Evolutionary conservation across 53 echinoderm and acorn worm species (phyloP).

Genomic region (Luidia sarsii): DNA sequence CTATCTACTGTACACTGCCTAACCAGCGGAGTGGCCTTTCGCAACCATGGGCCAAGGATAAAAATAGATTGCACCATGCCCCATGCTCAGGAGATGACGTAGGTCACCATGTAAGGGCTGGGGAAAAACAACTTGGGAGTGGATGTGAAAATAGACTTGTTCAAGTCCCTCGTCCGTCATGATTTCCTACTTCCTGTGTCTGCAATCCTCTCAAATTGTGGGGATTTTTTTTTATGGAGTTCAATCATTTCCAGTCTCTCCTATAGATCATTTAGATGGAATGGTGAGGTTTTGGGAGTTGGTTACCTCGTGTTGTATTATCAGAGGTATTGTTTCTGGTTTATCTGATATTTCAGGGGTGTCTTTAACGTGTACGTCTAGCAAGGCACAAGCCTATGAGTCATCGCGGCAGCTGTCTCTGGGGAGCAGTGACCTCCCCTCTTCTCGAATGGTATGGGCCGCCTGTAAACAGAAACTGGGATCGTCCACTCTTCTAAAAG

Average conservation of each 20-base stretch:
- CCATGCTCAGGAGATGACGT: background rate
- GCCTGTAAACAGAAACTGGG: too few species aligned
- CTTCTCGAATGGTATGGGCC: too few species aligned
- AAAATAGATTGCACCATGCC: conserved; percentile 32
- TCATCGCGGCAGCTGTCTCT: background rate
- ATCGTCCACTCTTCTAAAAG: too few species aligned
- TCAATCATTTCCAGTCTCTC: background rate
- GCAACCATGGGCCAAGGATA: background rate
- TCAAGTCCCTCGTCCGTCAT: background rate
- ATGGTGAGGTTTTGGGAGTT: background rate
- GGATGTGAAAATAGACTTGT: conserved; percentile 26
- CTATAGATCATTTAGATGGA: background rate
- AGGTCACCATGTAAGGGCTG: background rate
- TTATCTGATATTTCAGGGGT: too few species aligned
- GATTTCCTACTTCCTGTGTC: background rate
- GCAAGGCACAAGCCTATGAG: conserved; percentile 15
- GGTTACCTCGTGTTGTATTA: background rate
- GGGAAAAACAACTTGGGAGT: background rate
- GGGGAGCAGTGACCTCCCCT: too few species aligned
- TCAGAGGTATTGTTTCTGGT: too few species aligned
- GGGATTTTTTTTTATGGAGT: background rate
- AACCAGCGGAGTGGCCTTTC: too few species aligned
- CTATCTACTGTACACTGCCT: too few species aligned
- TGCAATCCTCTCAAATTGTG: background rate
- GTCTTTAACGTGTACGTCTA: conserved; percentile 12